Conservation (phyloP, 2,797 vertebrate species). For the Danionella dracula region DNA sequence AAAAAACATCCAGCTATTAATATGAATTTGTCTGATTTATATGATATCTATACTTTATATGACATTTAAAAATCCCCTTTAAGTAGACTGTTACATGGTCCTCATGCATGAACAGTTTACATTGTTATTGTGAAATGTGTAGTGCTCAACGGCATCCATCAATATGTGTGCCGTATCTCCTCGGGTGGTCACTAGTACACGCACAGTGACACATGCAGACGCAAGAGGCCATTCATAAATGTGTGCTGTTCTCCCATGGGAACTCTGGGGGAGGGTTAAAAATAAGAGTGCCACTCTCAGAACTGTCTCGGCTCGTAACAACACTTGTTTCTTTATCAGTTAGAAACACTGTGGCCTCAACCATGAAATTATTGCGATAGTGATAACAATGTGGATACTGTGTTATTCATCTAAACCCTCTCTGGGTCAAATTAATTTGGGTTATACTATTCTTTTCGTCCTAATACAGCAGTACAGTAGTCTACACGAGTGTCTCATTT, state of each 20-base stretch:
- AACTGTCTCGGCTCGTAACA: neutral
- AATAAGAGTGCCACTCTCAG: slow-evolving; percentile 14
- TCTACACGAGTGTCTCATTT: neutral
- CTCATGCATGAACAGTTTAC: slow-evolving; percentile 16
- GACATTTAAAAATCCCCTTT: no score
- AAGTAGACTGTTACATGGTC: slow-evolving; percentile 1
- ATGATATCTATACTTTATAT: no score
- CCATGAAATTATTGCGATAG: slow-evolving; percentile 9
- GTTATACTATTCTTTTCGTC: slow-evolving; percentile 4
- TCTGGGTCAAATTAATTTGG: slow-evolving; percentile 3
- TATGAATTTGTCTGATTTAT: no score
- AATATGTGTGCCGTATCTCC: slow-evolving; percentile 19
- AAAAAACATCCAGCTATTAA: no score
- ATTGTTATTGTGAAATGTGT: slow-evolving; percentile 9
- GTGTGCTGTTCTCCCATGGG: neutral
- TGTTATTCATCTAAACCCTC: slow-evolving; percentile 3
- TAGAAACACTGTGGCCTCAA: slow-evolving; percentile 11
- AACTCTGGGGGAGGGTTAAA: slow-evolving; percentile 6
- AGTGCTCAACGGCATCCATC: neutral
- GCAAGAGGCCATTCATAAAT: slow-evolving; percentile 21
- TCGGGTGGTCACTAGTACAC: slow-evolving; percentile 34
- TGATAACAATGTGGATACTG: slow-evolving; percentile 18
- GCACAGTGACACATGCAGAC: slow-evolving; percentile 1
- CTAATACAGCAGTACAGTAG: neutral
- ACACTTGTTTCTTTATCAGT: slow-evolving; percentile 2